Evolutionary conservation across 2,113 vertebrate genomes (phyloP), one percentile per base, ranked within the genome.

Genomic region (Alligator mississippiensis): DNA sequence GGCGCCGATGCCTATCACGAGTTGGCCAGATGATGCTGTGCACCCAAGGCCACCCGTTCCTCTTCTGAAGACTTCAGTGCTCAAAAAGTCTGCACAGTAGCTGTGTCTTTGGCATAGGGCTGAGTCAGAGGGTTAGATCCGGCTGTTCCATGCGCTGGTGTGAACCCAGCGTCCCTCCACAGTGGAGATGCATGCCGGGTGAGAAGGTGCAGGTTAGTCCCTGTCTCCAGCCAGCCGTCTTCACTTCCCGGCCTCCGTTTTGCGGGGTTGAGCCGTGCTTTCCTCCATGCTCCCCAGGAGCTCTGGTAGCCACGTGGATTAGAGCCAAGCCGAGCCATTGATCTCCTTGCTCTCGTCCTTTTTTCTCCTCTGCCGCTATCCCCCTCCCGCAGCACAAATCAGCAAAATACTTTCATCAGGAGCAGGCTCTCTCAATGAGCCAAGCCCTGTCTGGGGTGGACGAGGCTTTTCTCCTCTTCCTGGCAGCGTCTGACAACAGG

Each of bases 171-270:
- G 9, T 27, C 8, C 22, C 25, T 63, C 61, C 24, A 63, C 8
- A 25, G 11, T 64, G 24, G 13, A 27, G 62, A 64, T 13, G 25
- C 28, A 27, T 11, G 11, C 62, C 27, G 2, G 62, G 3, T 12
- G 27, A 63, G 24, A 27, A 62, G 25, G 24, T 24, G 28, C 27
- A 28, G 28, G 25, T 24, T 16, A 14, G 25, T 64, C 22, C 25
- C 27, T 24, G 24, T 64, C 28, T 12, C 22, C 62, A 27, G 62
- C 27, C 7, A 25, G 80, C 0, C 1, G n/a, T 13, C 6, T 54
- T 25, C 30, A 82, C 82, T 38, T 1, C 68, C 18, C 64, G 7
- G 38, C 8, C 84, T 64, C 0, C 76, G 15, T 57, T 24, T 57
- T 27, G n/a, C 4, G 28, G 2, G 9, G 8, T 84, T 47, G 47